Base-by-base conservation (phyloP, 2,797 vertebrate species). In the Poeciliopsis turneri region DNA sequence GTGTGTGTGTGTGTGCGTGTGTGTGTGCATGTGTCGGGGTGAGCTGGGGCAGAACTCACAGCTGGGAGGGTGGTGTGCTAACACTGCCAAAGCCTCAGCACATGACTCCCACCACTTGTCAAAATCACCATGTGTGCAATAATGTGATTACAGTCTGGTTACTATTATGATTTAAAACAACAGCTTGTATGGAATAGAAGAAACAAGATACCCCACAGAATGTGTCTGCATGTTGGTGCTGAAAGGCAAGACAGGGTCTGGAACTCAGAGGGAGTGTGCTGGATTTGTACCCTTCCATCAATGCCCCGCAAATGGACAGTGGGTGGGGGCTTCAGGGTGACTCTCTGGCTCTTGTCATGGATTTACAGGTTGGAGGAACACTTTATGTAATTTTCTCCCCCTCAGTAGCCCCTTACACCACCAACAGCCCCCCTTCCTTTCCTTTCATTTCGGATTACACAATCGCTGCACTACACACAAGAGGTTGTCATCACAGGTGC, bases 161-260 rank as follows among this genome's bases (percentile, higher is more conserved):
- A 97, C 96, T 97, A 97, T 98, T 97, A 97, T 97, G 97, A 97
- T 97, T 98, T 97, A 97, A 97, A 97, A 97, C 97, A 97, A 97
- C 96, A 96, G 97, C 96, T 96, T 97, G 96, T 96, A 97, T 36
- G 66, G 87, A 92, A 88, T 96, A 96, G 95, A 96, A 97, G 96
- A 96, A 96, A 96, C 94, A 94, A 95, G 95, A 95, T 93, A 95
- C 92, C 94, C 88, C 74, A 80, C 79, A 87, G 72, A 88, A 75
- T 80, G 57, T 82, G 85, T 86, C 76, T 79, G 74, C 82, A 71
- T 83, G 95, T 90, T 93, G 93, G 90, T 30, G 76, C 81, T 76
- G 46, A 73, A 61, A 66, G 82, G 82, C 74, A 79, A 77, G 66
- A 80, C 66, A 78, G 77, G 84, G 83, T 77, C 82, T 80, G 61